These are phyloP conservation scores for Heliconius cydno DNA, from an alignment of 2,888 invertebrate genomes.

Conservation along the genomic window DNA sequence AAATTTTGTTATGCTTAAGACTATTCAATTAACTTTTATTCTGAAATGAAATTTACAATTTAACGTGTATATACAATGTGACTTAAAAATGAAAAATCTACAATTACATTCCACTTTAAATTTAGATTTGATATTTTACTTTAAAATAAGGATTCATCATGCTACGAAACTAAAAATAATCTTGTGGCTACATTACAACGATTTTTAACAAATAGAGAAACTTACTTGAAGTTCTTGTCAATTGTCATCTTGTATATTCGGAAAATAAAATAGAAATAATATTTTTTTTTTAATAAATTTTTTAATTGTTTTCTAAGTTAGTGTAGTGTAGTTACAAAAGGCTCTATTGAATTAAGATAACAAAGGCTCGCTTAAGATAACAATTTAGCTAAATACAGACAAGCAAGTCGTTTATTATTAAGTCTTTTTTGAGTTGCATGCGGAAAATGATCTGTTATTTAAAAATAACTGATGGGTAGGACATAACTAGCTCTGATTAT, in stretches of 20 bases:
- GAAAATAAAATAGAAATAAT: no score
- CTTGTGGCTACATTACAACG: no score
- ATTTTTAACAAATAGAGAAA: no score
- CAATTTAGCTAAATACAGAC: constrained; percentile 27
- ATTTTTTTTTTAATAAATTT: no score
- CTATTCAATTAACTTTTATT: neutral
- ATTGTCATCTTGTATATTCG: no score
- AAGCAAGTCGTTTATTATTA: constrained; percentile 27
- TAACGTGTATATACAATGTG: neutral
- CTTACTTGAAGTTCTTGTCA: no score
- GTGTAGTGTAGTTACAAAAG: no score
- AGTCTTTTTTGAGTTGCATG: constrained; percentile 31
- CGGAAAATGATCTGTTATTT: constrained; percentile 36
- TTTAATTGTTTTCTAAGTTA: no score
- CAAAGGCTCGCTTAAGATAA: neutral
- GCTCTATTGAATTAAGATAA: no score
- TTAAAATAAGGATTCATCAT: neutral
- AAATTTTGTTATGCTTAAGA: neutral
- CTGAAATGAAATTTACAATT: neutral
- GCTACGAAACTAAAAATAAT: no score
- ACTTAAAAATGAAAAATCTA: neutral
- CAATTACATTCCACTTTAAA: neutral
- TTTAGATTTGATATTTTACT: neutral
- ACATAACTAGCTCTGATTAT: constrained; percentile 23
- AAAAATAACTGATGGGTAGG: constrained; percentile 22